Conservation (phyloP, 2,888 invertebrate species). For the Tethea ocularis region DNA sequence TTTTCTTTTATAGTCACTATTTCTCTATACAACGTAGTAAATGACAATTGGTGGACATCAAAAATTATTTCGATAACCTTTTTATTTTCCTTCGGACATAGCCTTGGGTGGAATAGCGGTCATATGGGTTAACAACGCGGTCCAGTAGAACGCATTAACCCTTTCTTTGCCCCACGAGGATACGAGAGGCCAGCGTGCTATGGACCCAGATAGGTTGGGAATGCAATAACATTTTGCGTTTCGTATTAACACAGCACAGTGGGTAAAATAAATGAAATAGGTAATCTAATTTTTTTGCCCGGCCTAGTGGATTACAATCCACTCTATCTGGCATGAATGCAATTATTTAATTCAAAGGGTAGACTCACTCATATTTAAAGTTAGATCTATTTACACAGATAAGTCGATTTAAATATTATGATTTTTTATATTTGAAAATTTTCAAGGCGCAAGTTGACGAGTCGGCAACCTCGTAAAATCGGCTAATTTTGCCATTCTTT, state of each 20-base stretch:
- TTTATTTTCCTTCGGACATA: slow-evolving; percentile 54
- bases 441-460: slow-evolving; percentile 51
- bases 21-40: slow-evolving; percentile 33
- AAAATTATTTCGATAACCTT: slow-evolving; percentile 66
- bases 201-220: slow-evolving; percentile 32
- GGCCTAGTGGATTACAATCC: too few relatives aligned
- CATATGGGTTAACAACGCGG: slow-evolving; percentile 57
- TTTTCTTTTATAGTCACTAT: slow-evolving; percentile 21
- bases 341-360: not conserved
- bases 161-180: slow-evolving; percentile 56
- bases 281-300: not conserved
- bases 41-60: slow-evolving; percentile 57
- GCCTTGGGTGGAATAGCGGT: slow-evolving; percentile 57
- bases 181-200: slow-evolving; percentile 35
- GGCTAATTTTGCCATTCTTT: slow-evolving; percentile 68
- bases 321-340: not conserved
- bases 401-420: slow-evolving; percentile 22
- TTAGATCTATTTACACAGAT: slow-evolving; percentile 14
- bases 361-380: not conserved
- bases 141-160: slow-evolving; percentile 62
- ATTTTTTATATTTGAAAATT: slow-evolving; percentile 36
- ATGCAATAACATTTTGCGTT: slow-evolving; percentile 33
- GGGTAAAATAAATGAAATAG: not conserved
- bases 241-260: slow-evolving; percentile 15
- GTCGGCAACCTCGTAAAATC: slow-evolving; percentile 65